Base-by-base conservation (phyloP, 2,797 vertebrate species). In the Jordanella pulchra region DNA sequence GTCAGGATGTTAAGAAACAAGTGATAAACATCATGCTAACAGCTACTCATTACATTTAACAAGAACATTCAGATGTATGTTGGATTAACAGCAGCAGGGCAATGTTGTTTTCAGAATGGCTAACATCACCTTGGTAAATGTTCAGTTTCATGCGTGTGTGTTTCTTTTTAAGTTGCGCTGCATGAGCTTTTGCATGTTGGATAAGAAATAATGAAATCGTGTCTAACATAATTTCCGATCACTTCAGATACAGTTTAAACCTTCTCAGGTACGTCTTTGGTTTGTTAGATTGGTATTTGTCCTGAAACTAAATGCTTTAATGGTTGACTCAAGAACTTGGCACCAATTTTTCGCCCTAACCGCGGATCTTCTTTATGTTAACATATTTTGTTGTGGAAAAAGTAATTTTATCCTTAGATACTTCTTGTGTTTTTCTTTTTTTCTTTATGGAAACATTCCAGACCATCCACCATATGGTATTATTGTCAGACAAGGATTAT, bases 1-100 rank as follows among this genome's bases (percentile, higher is more conserved):
- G 7, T 12, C 28, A 48, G 4, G 1, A 4, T 7, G 23, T 42
- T 35, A 21, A 7, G 1, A 69, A 5, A 14, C 13, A 17, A 3
- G 61, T 55, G 50, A 12, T 54, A 3, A 42, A 17, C 23, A 10
- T 50, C 32, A 68, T 56, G 82, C 75, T 87, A 87, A 77, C 80
- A 77, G 3, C 60, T 63, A n/a, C 15, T 23, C 39, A 30, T 9
- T 23, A 11, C 13, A 39, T 39, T 61, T 39, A 61, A 13, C 32
- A 2, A 51, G 58, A n/a, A 32, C 21, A 7, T n/a, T 61, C 58
- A 61, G 4, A 35, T 61, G 32, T 14, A 4, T 35, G 32, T 35
- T 60, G 58, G 30, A 60, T 11, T 39, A 21, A 12, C 56, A 23
- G 9, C 21, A n/a, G 23, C 58, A 39, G 35, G 58, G 32, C 21